These are phyloP conservation scores for Amphipyra tragopoginis DNA, from an alignment of 2,888 invertebrate genomes.

Conservation along the genomic window DNA sequence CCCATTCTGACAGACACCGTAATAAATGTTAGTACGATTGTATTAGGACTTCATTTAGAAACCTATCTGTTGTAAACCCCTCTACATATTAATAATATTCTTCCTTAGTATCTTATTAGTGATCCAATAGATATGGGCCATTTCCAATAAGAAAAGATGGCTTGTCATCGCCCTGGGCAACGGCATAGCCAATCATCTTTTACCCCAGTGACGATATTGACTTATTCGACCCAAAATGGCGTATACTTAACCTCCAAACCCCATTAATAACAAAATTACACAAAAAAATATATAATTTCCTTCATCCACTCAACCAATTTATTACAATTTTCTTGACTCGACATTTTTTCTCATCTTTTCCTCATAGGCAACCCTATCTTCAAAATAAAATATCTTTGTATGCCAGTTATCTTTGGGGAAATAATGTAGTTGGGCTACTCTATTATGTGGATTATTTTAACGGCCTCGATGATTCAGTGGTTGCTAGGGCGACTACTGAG, in stretches of 20 bases:
- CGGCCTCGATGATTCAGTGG: background rate
- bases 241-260: background rate
- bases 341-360: constrained; percentile 17
- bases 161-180: no score
- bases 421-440: constrained; percentile 25
- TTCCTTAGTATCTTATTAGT: no score
- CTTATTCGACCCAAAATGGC: no score
- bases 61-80: no score
- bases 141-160: no score
- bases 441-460: constrained; percentile 24
- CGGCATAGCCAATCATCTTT: no score
- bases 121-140: no score
- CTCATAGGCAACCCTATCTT: constrained; percentile 41
- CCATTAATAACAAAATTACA: constrained; percentile 35
- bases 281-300: constrained; percentile 22
- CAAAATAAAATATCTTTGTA: constrained; percentile 40
- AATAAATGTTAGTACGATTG: no score
- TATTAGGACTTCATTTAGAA: no score
- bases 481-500: background rate
- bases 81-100: no score
- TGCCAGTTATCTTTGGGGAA: constrained; percentile 31
- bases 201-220: no score
- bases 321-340: constrained; percentile 38
- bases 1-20: no score
- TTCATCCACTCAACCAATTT: constrained; percentile 42